phyloP scores from a whole-genome alignment of 2,113 vertebrate genomes.

The Platichthys stellatus region DNA sequence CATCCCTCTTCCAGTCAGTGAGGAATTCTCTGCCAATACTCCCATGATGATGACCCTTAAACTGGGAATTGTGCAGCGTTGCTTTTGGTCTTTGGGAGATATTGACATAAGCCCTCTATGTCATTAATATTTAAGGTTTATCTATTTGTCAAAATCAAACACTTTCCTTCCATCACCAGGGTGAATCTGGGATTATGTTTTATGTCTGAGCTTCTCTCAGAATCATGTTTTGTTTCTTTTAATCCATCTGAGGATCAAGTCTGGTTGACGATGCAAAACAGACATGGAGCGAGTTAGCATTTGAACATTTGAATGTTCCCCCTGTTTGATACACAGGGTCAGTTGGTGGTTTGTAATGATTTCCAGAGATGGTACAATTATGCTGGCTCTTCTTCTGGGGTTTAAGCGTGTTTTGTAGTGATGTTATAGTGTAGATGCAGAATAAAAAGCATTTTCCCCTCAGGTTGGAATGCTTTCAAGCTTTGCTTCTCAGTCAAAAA shows the following conservation, averaged over 20 bases:
- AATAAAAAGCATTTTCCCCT: not conserved
- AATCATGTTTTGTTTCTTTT: conserved; percentile 38
- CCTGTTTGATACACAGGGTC: conserved; percentile 18
- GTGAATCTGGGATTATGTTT: conserved; percentile 46
- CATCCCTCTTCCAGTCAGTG: not conserved
- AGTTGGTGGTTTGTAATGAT: conserved; percentile 43
- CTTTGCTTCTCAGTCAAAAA: not conserved
- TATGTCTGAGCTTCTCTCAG: conserved; percentile 34
- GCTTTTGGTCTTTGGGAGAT: not conserved
- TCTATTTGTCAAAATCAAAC: not conserved
- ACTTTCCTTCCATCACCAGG: not conserved
- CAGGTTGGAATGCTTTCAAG: not conserved
- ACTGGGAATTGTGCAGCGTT: not conserved
- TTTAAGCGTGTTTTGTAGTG: conserved; percentile 2
- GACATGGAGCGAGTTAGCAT: not conserved
- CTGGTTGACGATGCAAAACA: conserved; percentile 17
- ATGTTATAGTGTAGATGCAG: not conserved
- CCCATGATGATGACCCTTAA: conserved; percentile 2
- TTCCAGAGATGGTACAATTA: conserved; percentile 10
- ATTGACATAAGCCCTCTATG: not conserved
- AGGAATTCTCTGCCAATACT: conserved; percentile 17
- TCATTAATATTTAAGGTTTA: not conserved
- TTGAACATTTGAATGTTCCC: conserved; percentile 17
- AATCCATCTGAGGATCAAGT: conserved; percentile 56
- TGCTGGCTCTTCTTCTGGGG: conserved; percentile 5